These are phyloP conservation scores for Hormaphis cornu DNA, from an alignment of 1,140 invertebrate genomes.

Conservation along the genomic window DNA sequence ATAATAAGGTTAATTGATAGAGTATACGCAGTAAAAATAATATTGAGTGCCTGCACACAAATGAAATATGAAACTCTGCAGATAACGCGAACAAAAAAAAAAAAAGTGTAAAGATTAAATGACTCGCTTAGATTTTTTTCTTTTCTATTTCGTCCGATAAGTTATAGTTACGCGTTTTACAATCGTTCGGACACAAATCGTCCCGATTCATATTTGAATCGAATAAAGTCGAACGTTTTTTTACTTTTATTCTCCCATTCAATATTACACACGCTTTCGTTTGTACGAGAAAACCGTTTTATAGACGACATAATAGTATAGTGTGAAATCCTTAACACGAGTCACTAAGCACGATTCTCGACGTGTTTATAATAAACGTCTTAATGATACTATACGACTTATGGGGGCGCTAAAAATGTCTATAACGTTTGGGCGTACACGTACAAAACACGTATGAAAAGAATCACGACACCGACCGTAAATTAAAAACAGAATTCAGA, in stretches of 20 bases:
- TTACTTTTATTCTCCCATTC: neutral
- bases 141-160: too few species aligned
- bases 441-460: neutral
- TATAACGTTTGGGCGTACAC: neutral
- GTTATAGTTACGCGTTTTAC: too few species aligned
- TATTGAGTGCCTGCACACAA: too few species aligned
- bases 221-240: too few species aligned
- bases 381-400: neutral
- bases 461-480: neutral
- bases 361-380: constrained; percentile 1
- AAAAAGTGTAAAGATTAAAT: too few species aligned
- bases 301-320: neutral
- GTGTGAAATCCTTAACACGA: neutral
- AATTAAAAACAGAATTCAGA: neutral
- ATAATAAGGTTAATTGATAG: too few species aligned
- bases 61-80: too few species aligned
- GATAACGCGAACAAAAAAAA: too few species aligned
- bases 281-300: neutral
- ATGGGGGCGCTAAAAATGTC: neutral
- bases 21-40: too few species aligned
- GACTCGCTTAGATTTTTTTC: too few species aligned
- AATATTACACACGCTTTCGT: neutral
- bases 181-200: too few species aligned
- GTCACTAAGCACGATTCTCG: constrained; percentile 7
- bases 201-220: too few species aligned